phyloP scores from a whole-genome alignment of 1,140 invertebrate genomes.

The Periplaneta americana region DNA sequence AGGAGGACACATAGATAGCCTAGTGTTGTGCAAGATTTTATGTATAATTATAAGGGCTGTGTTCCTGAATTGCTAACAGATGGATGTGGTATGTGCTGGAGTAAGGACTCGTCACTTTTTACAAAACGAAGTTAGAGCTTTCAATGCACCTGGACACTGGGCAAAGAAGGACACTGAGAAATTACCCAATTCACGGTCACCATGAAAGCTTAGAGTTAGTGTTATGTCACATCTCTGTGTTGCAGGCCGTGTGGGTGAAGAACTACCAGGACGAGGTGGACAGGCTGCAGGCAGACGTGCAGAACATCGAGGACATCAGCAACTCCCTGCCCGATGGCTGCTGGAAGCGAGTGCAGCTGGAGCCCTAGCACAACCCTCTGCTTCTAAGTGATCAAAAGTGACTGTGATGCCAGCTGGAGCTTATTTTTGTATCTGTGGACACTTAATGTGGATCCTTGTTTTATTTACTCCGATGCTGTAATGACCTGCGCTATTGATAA shows the following conservation, averaged over 20 bases:
- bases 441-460: not conserved
- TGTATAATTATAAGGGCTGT: too few species aligned
- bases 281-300: slow-evolving; percentile 68
- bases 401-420: not conserved
- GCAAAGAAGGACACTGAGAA: too few species aligned
- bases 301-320: slow-evolving; percentile 80
- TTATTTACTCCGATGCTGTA: not conserved
- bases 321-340: slow-evolving; percentile 78
- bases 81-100: too few species aligned
- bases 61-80: too few species aligned
- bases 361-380: slow-evolving; percentile 34
- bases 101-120: too few species aligned
- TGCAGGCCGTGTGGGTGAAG: slow-evolving; percentile 70
- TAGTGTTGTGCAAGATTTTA: too few species aligned
- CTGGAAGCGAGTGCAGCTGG: slow-evolving; percentile 55
- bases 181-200: too few species aligned
- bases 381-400: not conserved
- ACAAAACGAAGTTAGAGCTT: too few species aligned
- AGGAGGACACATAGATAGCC: too few species aligned
- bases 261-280: slow-evolving; percentile 76
- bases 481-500: not conserved
- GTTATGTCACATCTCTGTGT: too few species aligned
- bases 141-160: too few species aligned
- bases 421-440: not conserved
- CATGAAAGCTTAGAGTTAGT: too few species aligned